Conservation (phyloP, 1,140 invertebrate genomes). For the Diorhabda elongata region DNA sequence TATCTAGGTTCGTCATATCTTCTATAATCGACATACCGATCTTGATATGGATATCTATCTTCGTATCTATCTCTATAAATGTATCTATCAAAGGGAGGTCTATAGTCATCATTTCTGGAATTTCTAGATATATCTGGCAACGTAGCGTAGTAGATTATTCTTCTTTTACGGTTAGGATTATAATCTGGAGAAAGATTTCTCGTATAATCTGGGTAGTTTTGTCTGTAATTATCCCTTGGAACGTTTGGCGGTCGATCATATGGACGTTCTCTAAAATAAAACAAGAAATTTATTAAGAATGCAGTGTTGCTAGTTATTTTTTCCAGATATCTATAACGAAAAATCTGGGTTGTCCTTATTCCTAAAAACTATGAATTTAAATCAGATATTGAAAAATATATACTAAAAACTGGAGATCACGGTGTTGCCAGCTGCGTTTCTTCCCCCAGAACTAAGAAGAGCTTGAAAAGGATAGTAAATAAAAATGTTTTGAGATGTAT, state of each 20-base stretch:
- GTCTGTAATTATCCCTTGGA: constrained; percentile 11
- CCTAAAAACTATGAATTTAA: too few relatives aligned
- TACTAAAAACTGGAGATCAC: too few relatives aligned
- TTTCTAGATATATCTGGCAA: constrained; percentile 50
- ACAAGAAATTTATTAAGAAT: too few relatives aligned
- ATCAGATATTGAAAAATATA: too few relatives aligned
- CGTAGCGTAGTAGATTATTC: constrained; percentile 52
- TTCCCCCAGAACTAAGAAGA: too few relatives aligned
- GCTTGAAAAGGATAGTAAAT: too few relatives aligned
- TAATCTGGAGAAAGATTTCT: constrained; percentile 11
- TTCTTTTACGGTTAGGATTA: constrained; percentile 35
- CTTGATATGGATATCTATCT: constrained; percentile 27
- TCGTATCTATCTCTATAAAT: constrained; percentile 28
- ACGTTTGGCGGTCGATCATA: not conserved
- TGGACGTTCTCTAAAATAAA: not conserved
- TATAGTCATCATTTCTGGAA: constrained; percentile 39
- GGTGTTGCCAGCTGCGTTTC: too few relatives aligned
- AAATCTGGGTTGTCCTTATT: too few relatives aligned
- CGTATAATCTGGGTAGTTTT: constrained; percentile 20
- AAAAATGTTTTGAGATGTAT: too few relatives aligned
- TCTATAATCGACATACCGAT: constrained; percentile 14
- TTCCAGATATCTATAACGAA: too few relatives aligned
- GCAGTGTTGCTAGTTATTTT: too few relatives aligned
- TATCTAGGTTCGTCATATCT: constrained; percentile 32
- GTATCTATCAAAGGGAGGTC: constrained; percentile 28